Conservation (phyloP, 2,888 invertebrate species). For the Pollenia labialis region DNA sequence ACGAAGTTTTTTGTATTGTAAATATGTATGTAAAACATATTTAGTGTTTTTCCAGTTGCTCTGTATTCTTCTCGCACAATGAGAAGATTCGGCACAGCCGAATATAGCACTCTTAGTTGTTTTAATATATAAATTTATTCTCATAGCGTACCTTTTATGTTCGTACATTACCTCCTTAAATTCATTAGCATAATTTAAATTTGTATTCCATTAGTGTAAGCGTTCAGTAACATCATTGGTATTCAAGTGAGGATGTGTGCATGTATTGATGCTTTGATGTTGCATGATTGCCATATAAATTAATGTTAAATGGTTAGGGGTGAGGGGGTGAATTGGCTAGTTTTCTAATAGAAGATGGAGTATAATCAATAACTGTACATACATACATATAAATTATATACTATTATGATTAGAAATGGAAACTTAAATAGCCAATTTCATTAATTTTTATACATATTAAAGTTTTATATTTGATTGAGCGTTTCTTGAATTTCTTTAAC, state of each 20-base stretch:
- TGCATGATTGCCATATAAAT: constrained; percentile 57
- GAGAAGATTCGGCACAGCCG: no score
- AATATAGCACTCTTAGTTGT: no score
- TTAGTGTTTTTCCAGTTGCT: no score
- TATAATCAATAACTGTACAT: not conserved
- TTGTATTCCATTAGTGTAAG: constrained; percentile 44
- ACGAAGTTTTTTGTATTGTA: no score
- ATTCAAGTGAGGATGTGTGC: constrained; percentile 46
- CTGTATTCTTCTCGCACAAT: no score
- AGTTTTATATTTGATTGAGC: no score
- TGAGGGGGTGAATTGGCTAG: not conserved
- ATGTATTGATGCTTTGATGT: constrained; percentile 30
- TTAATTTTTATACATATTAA: no score
- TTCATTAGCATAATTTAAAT: constrained; percentile 41
- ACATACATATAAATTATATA: not conserved
- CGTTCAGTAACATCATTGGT: constrained; percentile 47
- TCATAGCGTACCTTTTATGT: not conserved
- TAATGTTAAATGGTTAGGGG: constrained; percentile 15
- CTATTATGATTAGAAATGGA: no score
- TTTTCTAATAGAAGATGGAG: not conserved
- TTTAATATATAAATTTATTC: no score
- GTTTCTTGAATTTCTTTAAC: no score
- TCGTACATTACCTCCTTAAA: not conserved
- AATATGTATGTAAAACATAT: no score
- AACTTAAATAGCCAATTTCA: no score